Evolutionary conservation across 2,113 vertebrate species (phyloP).

Genomic region (Toxostoma redivivum): DNA sequence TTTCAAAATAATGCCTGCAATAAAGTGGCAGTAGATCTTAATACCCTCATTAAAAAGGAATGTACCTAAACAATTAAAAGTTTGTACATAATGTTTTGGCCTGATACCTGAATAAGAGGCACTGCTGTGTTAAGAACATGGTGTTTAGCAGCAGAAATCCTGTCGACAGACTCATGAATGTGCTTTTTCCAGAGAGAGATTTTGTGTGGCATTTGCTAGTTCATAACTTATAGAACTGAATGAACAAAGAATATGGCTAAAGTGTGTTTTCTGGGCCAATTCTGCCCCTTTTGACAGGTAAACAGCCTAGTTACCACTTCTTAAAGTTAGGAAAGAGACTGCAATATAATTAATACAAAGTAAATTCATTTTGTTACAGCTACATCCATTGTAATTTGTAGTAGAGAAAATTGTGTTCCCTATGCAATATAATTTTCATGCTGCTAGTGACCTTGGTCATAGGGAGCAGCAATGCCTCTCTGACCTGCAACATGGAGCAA

Average conservation of each 20-base stretch:
- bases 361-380: neutral
- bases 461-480: neutral
- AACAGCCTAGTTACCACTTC: neutral
- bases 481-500: fast-evolving
- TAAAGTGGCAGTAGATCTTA: neutral
- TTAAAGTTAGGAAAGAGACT: neutral
- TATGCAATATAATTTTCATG: neutral
- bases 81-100: neutral
- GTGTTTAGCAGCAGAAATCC: slow-evolving; percentile 6
- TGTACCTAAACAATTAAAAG: neutral
- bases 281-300: neutral
- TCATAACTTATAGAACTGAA: neutral
- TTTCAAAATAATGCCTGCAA: neutral
- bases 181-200: neutral
- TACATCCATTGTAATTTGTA: neutral
- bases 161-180: neutral
- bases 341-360: neutral
- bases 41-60: neutral
- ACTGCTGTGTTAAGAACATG: neutral
- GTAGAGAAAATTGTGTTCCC: neutral
- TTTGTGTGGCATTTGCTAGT: neutral
- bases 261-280: neutral
- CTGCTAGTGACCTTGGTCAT: neutral
- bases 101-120: neutral
- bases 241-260: neutral